phyloP scores from a whole-genome alignment of 2,113 vertebrate genomes.

The Amia ocellicauda region DNA sequence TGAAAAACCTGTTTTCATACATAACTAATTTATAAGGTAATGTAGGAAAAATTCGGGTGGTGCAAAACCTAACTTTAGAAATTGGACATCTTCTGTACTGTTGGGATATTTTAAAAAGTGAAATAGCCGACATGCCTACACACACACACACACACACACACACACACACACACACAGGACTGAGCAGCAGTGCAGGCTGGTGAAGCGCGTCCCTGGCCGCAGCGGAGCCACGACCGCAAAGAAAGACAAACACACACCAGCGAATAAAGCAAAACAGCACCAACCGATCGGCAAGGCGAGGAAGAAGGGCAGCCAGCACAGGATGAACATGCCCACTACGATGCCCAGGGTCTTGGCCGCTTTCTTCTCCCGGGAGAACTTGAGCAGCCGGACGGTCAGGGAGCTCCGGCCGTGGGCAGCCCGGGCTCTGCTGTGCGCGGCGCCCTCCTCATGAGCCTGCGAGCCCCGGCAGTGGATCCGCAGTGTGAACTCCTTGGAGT shows the following conservation, averaged over 20 bases:
- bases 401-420: slow-evolving; percentile 79
- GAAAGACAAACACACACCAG: no score
- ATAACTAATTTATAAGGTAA: no score
- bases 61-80: no score
- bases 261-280: slow-evolving; percentile 35
- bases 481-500: slow-evolving; percentile 89
- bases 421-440: slow-evolving; percentile 68
- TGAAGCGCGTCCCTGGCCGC: no score
- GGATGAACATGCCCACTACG: slow-evolving; percentile 91
- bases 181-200: no score
- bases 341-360: slow-evolving; percentile 92
- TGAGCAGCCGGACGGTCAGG: slow-evolving; percentile 85
- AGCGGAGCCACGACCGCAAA: no score
- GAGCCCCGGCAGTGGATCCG: slow-evolving; percentile 88
- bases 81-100: no score
- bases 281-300: slow-evolving; percentile 86
- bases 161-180: slow-evolving; percentile 1
- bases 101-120: not conserved
- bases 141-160: not conserved
- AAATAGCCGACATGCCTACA: not conserved
- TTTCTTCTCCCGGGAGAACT: slow-evolving; percentile 95
- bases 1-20: no score
- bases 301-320: slow-evolving; percentile 95
- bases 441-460: slow-evolving; percentile 71
- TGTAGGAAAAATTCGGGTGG: no score